Percentiles rank a stretch among this genome's conserved stretches.
Conservation (phyloP, 1,140 invertebrate species). For the Brachionus plicatilis region DNA sequence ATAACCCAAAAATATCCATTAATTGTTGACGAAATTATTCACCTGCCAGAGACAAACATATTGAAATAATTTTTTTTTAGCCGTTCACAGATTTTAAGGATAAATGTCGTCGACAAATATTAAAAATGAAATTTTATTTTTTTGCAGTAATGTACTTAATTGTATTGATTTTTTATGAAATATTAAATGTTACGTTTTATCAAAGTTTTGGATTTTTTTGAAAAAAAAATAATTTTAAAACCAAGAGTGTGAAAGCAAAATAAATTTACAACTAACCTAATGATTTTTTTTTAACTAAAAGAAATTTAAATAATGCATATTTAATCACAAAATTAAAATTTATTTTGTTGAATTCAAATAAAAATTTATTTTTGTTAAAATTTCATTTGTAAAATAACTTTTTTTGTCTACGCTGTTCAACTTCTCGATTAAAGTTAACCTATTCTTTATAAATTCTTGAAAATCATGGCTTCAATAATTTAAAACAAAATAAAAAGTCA, state of each 20-base stretch:
- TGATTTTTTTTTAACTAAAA: neutral
- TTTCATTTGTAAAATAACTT: no score
- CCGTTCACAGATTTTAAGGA: neutral
- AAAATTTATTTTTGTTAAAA: no score
- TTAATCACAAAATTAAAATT: neutral
- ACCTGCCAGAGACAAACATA: neutral
- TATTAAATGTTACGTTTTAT: neutral
- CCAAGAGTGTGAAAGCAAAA: neutral
- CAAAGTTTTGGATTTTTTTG: neutral
- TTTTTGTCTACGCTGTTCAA: no score
- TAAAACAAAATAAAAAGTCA: no score
- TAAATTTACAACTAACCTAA: no score
- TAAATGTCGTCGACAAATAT: neutral
- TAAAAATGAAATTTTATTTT: neutral
- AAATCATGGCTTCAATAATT: no score
- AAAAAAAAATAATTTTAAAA: neutral
- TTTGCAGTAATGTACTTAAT: neutral
- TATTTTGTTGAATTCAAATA: no score
- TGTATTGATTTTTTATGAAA: neutral
- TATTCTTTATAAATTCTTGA: no score
- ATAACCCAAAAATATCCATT: neutral
- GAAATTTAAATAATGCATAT: neutral
- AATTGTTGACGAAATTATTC: neutral
- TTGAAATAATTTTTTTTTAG: neutral
- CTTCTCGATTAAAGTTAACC: no score